A percentile compares a stretch with the other conserved stretches of the same genome.
Evolutionary conservation across 1,140 invertebrate species (phyloP).

Genomic region (Ladona fulva): DNA sequence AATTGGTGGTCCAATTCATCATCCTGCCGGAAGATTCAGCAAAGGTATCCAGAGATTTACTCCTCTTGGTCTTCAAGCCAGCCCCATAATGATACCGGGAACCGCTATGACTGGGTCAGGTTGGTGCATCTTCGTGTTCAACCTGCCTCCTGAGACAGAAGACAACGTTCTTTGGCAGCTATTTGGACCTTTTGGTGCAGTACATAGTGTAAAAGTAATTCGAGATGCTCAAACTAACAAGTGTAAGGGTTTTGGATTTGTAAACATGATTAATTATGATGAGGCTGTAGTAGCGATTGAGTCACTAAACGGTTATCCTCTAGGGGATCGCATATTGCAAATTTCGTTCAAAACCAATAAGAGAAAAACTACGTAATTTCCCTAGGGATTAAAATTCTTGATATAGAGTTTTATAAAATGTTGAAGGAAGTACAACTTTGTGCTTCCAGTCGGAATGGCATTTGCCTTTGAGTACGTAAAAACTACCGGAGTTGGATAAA

Average conservation of each 20-base stretch:
- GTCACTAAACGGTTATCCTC: constrained; percentile 93
- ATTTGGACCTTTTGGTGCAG: constrained; percentile 97
- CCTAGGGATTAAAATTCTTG: constrained; percentile 20
- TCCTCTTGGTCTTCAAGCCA: constrained; percentile 81
- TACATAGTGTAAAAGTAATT: constrained; percentile 96
- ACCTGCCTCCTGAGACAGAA: constrained; percentile 95
- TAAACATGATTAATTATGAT: constrained; percentile 99
- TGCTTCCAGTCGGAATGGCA: no score
- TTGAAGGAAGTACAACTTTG: no score
- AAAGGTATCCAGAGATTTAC: constrained; percentile 73
- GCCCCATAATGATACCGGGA: constrained; percentile 74
- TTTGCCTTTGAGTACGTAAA: no score
- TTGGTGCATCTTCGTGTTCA: constrained; percentile 99
- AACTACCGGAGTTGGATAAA: no score
- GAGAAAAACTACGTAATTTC: constrained; percentile 73
- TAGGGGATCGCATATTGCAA: constrained; percentile 95
- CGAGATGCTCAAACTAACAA: constrained; percentile 96
- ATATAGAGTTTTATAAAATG: background rate
- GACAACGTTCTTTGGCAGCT: constrained; percentile 98
- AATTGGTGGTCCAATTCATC: constrained; percentile 87
- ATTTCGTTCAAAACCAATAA: constrained; percentile 97
- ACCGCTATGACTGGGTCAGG: constrained; percentile 75
- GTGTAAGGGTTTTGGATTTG: constrained; percentile 99
- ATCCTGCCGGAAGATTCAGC: constrained; percentile 86
- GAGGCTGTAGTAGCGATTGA: constrained; percentile 96